Evolutionary conservation across 2,797 vertebrate genomes (phyloP).

Genomic region (Podarcis lilfordi): DNA sequence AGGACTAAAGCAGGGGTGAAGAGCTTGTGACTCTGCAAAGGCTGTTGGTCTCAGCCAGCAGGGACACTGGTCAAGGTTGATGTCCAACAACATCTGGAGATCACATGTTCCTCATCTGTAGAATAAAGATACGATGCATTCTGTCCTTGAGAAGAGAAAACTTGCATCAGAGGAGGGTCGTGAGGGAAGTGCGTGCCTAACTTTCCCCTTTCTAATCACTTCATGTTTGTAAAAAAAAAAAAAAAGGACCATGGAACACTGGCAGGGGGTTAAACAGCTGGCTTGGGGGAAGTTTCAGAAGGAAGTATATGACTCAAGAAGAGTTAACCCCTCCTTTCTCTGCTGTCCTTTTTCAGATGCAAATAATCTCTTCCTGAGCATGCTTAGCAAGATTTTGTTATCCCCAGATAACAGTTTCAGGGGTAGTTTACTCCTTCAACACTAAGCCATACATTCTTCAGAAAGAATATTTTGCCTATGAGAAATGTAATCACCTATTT

Average conservation of each 20-base stretch:
- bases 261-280: background rate
- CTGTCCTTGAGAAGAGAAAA: background rate
- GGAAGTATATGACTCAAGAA: background rate
- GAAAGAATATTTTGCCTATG: background rate
- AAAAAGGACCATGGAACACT: background rate
- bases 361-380: background rate
- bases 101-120: no score
- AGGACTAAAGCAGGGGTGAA: background rate
- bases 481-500: background rate
- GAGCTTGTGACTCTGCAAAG: background rate
- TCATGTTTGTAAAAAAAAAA: background rate
- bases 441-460: rapidly evolving
- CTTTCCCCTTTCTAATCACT: background rate
- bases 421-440: background rate
- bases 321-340: background rate
- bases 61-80: no score
- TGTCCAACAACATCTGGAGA: no score
- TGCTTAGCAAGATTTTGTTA: background rate
- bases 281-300: background rate
- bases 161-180: background rate
- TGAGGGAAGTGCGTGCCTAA: background rate
- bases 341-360: background rate
- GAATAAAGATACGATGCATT: background rate
- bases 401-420: no score
- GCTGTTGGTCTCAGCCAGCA: no score